A percentile compares a stretch with the other conserved stretches of the same genome.
Conservation (phyloP, 2,888 invertebrate genomes). For the Empis livida region DNA sequence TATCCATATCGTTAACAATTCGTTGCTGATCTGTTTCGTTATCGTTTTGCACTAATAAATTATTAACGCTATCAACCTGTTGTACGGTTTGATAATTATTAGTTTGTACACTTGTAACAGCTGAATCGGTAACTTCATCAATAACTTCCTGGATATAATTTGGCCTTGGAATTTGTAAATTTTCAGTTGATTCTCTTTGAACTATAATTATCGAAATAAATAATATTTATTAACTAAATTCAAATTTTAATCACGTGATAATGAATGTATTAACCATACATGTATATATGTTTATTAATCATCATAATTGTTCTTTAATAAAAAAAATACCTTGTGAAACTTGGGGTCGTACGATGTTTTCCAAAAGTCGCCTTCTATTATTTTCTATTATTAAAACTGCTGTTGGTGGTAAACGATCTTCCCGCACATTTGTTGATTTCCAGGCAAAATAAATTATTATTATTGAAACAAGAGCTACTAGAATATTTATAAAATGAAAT, state of each 20-base stretch:
- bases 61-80: constrained; percentile 10
- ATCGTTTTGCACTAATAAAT: constrained; percentile 15
- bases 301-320: too few relatives aligned
- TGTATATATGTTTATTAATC: too few relatives aligned
- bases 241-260: constrained; percentile 4
- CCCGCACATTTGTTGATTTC: constrained; percentile 48
- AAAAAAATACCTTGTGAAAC: neutral
- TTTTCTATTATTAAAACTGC: constrained; percentile 17
- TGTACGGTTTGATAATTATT: neutral
- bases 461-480: constrained; percentile 35
- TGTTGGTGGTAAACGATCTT: constrained; percentile 14
- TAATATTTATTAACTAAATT: neutral
- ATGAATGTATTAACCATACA: too few relatives aligned
- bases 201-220: neutral
- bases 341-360: constrained; percentile 9
- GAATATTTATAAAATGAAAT: neutral
- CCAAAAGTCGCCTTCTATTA: constrained; percentile 13
- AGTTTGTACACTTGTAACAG: constrained; percentile 1
- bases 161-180: neutral
- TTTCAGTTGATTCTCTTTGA: neutral
- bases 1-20: constrained; percentile 18
- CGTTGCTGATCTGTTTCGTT: constrained; percentile 14
- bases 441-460: constrained; percentile 54
- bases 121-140: constrained; percentile 19
- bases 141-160: constrained; percentile 17